These are phyloP conservation scores for Otus scops DNA, from an alignment of 2,797 vertebrate species.

Conservation along the genomic window DNA sequence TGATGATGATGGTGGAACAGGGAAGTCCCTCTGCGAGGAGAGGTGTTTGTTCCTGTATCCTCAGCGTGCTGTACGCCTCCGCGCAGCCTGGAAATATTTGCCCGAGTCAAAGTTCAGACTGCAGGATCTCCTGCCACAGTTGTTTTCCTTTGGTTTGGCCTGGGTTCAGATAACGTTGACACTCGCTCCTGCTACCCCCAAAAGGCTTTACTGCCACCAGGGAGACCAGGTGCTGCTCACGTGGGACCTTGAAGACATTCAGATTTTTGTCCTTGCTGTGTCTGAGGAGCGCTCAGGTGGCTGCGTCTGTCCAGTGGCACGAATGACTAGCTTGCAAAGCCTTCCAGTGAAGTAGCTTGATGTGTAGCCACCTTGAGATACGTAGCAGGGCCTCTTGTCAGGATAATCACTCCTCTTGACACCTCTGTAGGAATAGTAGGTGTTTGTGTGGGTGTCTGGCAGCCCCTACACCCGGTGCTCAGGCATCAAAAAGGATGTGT, in stretches of 20 bases:
- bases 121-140: not conserved
- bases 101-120: not conserved
- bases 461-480: not conserved
- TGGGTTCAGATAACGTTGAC: not conserved
- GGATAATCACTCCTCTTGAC: not conserved
- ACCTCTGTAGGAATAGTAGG: not conserved
- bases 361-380: not conserved
- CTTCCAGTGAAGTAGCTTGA: not conserved
- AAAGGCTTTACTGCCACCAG: not conserved
- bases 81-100: not conserved
- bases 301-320: rapidly evolving
- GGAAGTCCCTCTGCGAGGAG: not conserved
- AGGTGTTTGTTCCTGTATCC: not conserved
- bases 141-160: not conserved
- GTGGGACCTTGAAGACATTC: not conserved
- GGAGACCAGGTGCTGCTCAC: not conserved
- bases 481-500: not conserved
- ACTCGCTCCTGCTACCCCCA: not conserved
- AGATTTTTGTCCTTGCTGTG: not conserved
- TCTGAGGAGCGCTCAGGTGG: rapidly evolving
- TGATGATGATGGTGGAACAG: not conserved
- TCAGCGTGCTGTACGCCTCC: rapidly evolving
- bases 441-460: not conserved
- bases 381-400: not conserved
- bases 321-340: not conserved